Percentiles rank a stretch among this genome's conserved stretches.
These are phyloP conservation scores for Melanostoma mellinum DNA, from an alignment of 2,888 invertebrate species.

Conservation along the genomic window DNA sequence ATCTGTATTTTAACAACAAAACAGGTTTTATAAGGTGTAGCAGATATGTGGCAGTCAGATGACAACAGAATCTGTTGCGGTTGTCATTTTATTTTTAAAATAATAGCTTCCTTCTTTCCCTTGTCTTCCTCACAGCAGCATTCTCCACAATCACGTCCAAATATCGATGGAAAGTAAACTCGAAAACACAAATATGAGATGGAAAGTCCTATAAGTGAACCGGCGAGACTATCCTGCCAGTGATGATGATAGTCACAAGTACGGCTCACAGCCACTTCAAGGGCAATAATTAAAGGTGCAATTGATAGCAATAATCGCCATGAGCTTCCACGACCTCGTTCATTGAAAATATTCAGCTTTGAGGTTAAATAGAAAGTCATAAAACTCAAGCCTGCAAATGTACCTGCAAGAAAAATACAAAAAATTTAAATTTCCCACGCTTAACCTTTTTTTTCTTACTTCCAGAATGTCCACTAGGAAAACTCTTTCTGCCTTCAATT, in stretches of 20 bases:
- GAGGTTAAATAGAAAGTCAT: conserved; percentile 88
- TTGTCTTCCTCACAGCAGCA: no score
- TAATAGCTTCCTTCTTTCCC: no score
- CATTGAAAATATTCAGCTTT: conserved; percentile 86
- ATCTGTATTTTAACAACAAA: no score
- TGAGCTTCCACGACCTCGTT: conserved; percentile 85
- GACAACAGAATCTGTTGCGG: no score
- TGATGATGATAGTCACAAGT: conserved; percentile 96
- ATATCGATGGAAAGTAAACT: conserved; percentile 87
- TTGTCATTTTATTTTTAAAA: no score
- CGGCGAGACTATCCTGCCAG: conserved; percentile 92
- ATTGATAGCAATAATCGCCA: conserved; percentile 85
- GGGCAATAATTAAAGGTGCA: conserved; percentile 86
- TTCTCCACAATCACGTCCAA: conserved; percentile 54
- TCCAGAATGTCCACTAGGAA: conserved; percentile 94
- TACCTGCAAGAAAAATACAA: conserved; percentile 84
- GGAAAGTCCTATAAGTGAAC: conserved; percentile 86
- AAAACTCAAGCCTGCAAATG: conserved; percentile 90
- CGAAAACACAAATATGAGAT: conserved; percentile 87
- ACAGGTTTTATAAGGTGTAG: no score
- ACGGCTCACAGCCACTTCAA: conserved; percentile 88
- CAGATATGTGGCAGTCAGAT: no score
- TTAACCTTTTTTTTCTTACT: conserved; percentile 83
- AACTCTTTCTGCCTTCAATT: conserved; percentile 92
- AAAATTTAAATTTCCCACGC: not conserved